Conservation (phyloP, 2,113 vertebrate genomes). For the Xyliphius kryptos region DNA sequence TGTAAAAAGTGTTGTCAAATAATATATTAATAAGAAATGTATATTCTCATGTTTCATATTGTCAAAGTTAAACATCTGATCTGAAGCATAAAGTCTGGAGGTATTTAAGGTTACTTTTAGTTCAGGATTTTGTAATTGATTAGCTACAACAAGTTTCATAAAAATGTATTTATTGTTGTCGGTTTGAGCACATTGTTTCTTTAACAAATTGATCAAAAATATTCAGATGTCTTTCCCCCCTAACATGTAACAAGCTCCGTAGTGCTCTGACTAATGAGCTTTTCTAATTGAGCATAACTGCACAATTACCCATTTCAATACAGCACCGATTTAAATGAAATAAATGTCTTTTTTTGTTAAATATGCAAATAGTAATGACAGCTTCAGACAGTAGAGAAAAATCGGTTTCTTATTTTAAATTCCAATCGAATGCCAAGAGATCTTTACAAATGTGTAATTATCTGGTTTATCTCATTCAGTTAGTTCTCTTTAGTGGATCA, state of each 20-base stretch:
- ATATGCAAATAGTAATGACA: constrained; percentile 18
- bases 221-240: neutral
- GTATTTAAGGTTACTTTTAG: too few species aligned
- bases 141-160: too few species aligned
- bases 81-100: too few species aligned
- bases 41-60: too few species aligned
- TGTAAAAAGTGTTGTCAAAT: too few species aligned
- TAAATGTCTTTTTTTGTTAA: constrained; percentile 22
- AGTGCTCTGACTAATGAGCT: neutral
- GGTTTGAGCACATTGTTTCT: too few species aligned
- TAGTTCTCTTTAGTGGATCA: constrained; percentile 15
- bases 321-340: constrained; percentile 18
- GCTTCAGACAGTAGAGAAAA: constrained; percentile 21
- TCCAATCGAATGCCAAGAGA: constrained; percentile 25
- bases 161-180: too few species aligned
- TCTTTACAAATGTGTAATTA: constrained; percentile 35
- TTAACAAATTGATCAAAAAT: too few species aligned
- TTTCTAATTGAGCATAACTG: constrained; percentile 14
- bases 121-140: too few species aligned
- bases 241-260: neutral
- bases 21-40: too few species aligned
- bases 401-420: constrained; percentile 28
- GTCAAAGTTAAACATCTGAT: too few species aligned
- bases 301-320: constrained; percentile 27
- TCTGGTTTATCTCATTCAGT: constrained; percentile 15